Evolutionary conservation across 1,140 invertebrate species (phyloP), one percentile per base, ranked within the genome.

Genomic region (Atta texana): DNA sequence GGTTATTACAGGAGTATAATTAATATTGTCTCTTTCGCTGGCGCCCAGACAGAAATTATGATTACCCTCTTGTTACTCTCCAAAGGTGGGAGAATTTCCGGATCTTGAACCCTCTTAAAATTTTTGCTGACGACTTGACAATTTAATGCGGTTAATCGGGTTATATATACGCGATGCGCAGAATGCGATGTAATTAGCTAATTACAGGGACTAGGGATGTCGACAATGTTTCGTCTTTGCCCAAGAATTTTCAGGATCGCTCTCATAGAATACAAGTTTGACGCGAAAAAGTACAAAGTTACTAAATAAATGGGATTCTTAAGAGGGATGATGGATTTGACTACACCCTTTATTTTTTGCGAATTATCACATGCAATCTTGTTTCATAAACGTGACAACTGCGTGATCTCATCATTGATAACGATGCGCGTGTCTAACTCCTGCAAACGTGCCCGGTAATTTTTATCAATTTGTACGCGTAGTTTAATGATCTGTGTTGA

Each of bases 1-100:
- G 92, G 93, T 94, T 94, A 94, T 94, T 94, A 93, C 90, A 88
- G 91, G 92, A 92, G 91, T 88, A 92, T 94, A 93, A 95, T 95
- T 94, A 95, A 94, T 94, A 94, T 93, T 93, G 93, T 93, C 92
- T 91, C 91, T 89, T 91, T 84, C 57, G 53, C 8, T 55, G 57
- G n/a, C 8, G 34, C 82, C 69, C 82, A 72, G 74, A 87, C 77
- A 89, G 86, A 39, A 88, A 88, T 88, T 87, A 89, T 89, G 87
- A 88, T 86, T 86, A 88, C 87, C 89, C 72, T 51, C 88, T 88
- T 84, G 87, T 92, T 91, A 89, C 57, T 57, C 81, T 69, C 57
- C 1, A 24, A 21, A 12, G 49, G n/a, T 63, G 75, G n/a, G 28
- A 12, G 21, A 18, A 14, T 57, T 51, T 31, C 34, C 24, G 16